Conservation (phyloP, 2,797 vertebrate species). For the Acomys russatus region DNA sequence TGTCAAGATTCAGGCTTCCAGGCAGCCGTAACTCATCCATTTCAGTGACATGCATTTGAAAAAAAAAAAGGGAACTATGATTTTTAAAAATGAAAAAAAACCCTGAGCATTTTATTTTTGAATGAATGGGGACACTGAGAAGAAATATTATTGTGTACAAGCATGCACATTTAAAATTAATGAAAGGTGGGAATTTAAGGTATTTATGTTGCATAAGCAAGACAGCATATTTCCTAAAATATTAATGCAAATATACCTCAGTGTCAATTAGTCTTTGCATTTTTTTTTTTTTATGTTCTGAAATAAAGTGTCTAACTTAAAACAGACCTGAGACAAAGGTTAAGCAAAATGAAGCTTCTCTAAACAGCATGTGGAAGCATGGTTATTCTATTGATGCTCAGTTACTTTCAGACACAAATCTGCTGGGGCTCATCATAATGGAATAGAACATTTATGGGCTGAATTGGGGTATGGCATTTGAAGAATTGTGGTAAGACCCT, state of each 20-base stretch:
- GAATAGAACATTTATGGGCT: background rate
- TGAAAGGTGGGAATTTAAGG: background rate
- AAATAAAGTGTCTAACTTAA: background rate
- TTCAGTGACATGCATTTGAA: constrained; percentile 10
- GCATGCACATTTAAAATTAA: constrained; percentile 1
- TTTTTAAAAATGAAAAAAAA: background rate
- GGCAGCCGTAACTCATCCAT: background rate
- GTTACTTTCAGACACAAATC: background rate
- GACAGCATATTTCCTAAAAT: background rate
- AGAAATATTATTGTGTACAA: background rate
- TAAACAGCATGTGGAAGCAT: background rate
- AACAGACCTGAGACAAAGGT: background rate
- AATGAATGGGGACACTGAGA: background rate
- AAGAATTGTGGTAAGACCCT: background rate
- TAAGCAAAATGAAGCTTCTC: background rate
- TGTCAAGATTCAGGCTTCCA: constrained; percentile 1
- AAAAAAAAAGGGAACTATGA: background rate
- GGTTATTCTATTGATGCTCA: background rate
- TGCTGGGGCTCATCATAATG: background rate
- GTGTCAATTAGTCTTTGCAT: background rate
- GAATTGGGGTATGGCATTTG: background rate
- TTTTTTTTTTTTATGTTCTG: constrained; percentile 37
- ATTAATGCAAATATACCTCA: background rate
- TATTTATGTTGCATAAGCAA: background rate
- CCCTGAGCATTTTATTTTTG: background rate